These are phyloP conservation scores for Ditylenchus dipsaci DNA, from an alignment of 1,140 invertebrate species.

Conservation along the genomic window DNA sequence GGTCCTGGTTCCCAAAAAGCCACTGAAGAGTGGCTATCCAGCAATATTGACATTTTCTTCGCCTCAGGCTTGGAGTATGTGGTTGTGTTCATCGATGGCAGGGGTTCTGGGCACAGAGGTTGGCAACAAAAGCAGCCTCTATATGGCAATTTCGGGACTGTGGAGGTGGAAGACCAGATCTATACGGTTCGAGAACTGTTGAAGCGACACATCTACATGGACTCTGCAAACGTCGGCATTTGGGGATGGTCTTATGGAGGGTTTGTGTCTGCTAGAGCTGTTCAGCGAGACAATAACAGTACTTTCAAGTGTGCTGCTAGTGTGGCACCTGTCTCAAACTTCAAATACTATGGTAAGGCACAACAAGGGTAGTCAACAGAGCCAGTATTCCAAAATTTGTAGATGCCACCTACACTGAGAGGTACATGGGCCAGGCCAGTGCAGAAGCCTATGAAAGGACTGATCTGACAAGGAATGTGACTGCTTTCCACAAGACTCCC, in stretches of 20 bases:
- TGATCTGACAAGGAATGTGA: slow-evolving; percentile 41
- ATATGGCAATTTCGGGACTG: slow-evolving; percentile 53
- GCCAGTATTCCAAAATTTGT: neutral
- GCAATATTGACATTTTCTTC: slow-evolving; percentile 41
- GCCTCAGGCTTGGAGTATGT: slow-evolving; percentile 44
- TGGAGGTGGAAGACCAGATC: slow-evolving; percentile 57
- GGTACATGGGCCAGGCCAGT: slow-evolving; percentile 53
- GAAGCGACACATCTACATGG: slow-evolving; percentile 36
- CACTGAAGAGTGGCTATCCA: slow-evolving; percentile 46
- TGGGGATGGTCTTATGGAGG: slow-evolving; percentile 58
- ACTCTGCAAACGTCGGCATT: slow-evolving; percentile 43
- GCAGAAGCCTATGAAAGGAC: slow-evolving; percentile 43
- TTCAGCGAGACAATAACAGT: slow-evolving; percentile 37
- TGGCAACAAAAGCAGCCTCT: slow-evolving; percentile 51
- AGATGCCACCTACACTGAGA: slow-evolving; percentile 57
- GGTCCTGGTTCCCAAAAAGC: slow-evolving; percentile 49
- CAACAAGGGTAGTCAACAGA: slow-evolving; percentile 3
- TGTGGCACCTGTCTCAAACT: slow-evolving; percentile 56
- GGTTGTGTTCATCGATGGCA: slow-evolving; percentile 51
- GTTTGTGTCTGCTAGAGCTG: slow-evolving; percentile 45
- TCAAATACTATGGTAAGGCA: slow-evolving; percentile 49
- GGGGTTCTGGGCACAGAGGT: slow-evolving; percentile 45
- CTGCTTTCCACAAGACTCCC: slow-evolving; percentile 40
- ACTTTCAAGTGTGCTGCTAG: slow-evolving; percentile 54
- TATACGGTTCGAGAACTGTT: slow-evolving; percentile 42